Conservation (phyloP, 2,797 vertebrate genomes). For the Rhyacichthys aspro region DNA sequence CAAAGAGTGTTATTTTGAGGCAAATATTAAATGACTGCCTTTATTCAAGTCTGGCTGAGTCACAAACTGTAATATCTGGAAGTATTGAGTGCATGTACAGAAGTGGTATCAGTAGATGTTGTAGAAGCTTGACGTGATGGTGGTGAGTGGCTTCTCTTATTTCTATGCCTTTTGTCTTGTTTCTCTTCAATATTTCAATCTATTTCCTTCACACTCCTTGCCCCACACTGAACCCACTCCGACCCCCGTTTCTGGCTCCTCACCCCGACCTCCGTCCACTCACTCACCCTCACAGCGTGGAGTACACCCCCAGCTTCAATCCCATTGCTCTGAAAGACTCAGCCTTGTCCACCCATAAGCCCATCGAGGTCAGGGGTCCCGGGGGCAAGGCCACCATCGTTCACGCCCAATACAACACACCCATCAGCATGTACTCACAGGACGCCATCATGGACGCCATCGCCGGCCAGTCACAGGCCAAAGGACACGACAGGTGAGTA, state of each 20-base stretch:
- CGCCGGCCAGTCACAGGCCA: constrained; percentile 95
- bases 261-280: no score
- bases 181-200: no score
- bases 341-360: constrained; percentile 80
- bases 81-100: no score
- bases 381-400: constrained; percentile 96
- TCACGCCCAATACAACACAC: constrained; percentile 99
- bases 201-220: neutral
- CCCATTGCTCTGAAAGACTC: constrained; percentile 87
- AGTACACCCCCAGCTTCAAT: constrained; percentile 76
- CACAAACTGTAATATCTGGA: no score
- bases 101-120: no score
- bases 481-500: constrained; percentile 84
- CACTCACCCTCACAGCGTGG: constrained; percentile 57
- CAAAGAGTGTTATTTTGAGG: no score
- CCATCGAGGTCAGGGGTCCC: constrained; percentile 96
- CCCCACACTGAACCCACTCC: constrained; percentile 1
- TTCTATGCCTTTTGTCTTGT: no score
- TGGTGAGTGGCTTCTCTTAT: no score
- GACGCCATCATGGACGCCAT: constrained; percentile 99
- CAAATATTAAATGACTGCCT: no score
- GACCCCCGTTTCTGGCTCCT: constrained; percentile 5
- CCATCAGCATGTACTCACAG: constrained; percentile 99
- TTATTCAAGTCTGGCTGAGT: no score
- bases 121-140: no score